These are phyloP conservation scores for Dissostichus mawsoni DNA, from an alignment of 2,113 vertebrate species.

Conservation along the genomic window DNA sequence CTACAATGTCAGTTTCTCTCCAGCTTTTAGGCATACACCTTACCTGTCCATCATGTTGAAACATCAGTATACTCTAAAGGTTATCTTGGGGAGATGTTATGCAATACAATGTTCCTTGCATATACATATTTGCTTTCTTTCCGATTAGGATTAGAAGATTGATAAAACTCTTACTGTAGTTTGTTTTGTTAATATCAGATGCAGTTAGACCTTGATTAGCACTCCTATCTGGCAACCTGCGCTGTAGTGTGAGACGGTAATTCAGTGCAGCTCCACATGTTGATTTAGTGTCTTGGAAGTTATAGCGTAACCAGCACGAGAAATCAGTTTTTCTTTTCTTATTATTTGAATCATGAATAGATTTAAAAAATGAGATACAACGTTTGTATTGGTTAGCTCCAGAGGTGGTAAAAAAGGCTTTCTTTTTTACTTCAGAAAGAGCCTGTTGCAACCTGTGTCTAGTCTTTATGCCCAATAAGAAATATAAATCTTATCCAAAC, in stretches of 20 bases:
- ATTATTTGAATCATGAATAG: not conserved
- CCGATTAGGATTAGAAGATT: too few species aligned
- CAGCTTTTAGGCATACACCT: not conserved
- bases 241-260: not conserved
- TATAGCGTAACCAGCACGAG: not conserved
- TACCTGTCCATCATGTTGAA: not conserved
- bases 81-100: not conserved
- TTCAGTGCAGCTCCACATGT: not conserved
- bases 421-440: too few species aligned
- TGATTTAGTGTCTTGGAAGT: not conserved
- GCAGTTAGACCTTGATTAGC: not conserved
- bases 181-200: not conserved
- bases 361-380: not conserved
- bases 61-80: not conserved
- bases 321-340: not conserved
- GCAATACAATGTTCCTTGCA: not conserved
- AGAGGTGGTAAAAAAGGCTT: too few species aligned
- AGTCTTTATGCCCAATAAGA: too few species aligned
- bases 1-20: not conserved
- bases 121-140: too few species aligned
- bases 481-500: too few species aligned
- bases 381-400: not conserved
- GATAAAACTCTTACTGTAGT: too few species aligned
- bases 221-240: not conserved
- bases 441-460: too few species aligned